phyloP scores from a whole-genome alignment of 92 coral and sea anemone species.

The Porites divaricata region DNA sequence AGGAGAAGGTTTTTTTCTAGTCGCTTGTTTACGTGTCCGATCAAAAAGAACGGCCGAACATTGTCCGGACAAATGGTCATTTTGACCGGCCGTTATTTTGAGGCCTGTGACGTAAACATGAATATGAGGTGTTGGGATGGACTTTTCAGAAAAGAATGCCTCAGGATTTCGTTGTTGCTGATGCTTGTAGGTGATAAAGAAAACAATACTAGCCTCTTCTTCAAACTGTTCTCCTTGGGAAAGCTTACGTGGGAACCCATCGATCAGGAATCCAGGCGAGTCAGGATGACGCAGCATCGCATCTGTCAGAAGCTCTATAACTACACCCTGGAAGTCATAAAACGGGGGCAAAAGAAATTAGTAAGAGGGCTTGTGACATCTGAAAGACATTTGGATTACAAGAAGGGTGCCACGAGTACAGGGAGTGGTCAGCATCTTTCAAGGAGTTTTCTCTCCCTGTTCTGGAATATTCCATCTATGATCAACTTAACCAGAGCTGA shows the following conservation, averaged over 20 bases:
- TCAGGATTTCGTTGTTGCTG: not conserved
- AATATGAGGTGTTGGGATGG: too few species aligned
- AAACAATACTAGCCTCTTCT: constrained; percentile 55
- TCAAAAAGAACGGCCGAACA: too few species aligned
- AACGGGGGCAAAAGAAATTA: not conserved
- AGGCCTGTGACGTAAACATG: too few species aligned
- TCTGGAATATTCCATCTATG: not conserved
- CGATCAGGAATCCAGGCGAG: constrained; percentile 84
- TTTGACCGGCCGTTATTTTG: too few species aligned
- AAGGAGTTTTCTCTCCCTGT: not conserved
- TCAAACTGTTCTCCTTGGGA: constrained; percentile 85
- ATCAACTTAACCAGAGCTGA: not conserved
- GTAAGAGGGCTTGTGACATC: not conserved
- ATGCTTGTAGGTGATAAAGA: not conserved
- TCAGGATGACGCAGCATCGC: constrained; percentile 82
- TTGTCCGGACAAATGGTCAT: too few species aligned
- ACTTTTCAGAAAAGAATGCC: too few species aligned
- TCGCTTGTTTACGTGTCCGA: too few species aligned
- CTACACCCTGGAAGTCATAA: constrained; percentile 57
- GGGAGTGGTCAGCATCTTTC: not conserved
- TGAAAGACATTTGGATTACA: not conserved
- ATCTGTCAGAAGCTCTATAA: constrained; percentile 76
- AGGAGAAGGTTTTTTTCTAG: too few species aligned
- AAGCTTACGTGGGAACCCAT: constrained; percentile 85
- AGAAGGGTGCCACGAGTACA: too few species aligned